phyloP scores from a whole-genome alignment of 2,888 invertebrate species.

The Orthonychiurus folsomi region DNA sequence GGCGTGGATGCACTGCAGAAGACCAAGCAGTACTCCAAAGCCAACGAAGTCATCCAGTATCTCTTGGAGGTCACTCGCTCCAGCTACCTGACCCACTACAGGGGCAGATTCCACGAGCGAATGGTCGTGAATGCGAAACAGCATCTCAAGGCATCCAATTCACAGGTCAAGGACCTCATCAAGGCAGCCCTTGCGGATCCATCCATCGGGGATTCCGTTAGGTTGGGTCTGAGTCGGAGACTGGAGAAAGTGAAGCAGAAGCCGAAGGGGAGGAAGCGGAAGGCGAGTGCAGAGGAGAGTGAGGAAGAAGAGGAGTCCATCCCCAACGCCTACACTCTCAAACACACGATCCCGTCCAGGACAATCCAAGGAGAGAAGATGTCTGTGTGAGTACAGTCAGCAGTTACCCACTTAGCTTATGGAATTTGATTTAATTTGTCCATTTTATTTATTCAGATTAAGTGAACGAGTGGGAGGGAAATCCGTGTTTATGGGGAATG shows the following conservation, averaged over 20 bases:
- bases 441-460: constrained; percentile 12
- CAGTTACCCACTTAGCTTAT: constrained; percentile 11
- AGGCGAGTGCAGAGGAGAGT: too few relatives aligned
- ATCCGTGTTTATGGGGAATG: constrained; percentile 30
- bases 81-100: constrained; percentile 47
- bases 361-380: constrained; percentile 43
- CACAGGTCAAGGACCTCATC: constrained; percentile 41
- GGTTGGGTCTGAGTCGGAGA: constrained; percentile 45
- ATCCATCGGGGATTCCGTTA: constrained; percentile 44
- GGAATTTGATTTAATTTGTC: neutral
- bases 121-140: constrained; percentile 54
- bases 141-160: constrained; percentile 46
- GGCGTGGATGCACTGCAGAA: constrained; percentile 48
- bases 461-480: constrained; percentile 26
- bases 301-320: constrained; percentile 21
- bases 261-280: constrained; percentile 3
- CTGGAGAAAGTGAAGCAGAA: constrained; percentile 44
- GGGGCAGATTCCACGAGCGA: constrained; percentile 53
- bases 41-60: constrained; percentile 49
- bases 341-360: constrained; percentile 40
- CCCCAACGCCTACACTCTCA: neutral
- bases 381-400: constrained; percentile 21
- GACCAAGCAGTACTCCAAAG: constrained; percentile 46
- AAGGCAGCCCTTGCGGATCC: constrained; percentile 43
- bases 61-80: constrained; percentile 48